Evolutionary conservation across 2,113 vertebrate genomes (phyloP).

Genomic region (Spheniscus mendiculus): DNA sequence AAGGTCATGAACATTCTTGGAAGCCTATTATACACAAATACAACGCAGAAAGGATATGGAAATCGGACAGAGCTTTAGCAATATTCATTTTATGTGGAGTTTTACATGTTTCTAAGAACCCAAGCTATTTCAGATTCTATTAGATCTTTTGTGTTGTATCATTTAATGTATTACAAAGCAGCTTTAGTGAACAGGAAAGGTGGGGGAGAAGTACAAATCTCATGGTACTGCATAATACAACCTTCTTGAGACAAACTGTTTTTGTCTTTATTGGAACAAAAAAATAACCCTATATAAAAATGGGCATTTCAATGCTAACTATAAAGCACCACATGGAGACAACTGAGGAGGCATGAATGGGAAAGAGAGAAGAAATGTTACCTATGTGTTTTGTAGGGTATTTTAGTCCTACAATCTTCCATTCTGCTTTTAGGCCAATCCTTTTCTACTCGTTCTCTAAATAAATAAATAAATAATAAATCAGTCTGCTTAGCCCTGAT

Average conservation of each 20-base stretch:
- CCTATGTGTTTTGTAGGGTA: background rate
- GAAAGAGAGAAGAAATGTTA: background rate
- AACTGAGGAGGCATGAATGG: background rate
- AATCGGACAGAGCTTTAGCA: slow-evolving; percentile 31
- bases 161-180: slow-evolving; percentile 42
- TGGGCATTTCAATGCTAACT: background rate
- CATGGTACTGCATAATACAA: background rate
- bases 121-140: slow-evolving; percentile 40
- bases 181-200: slow-evolving; percentile 6
- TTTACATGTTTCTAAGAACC: slow-evolving; percentile 45
- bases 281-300: background rate
- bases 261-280: background rate
- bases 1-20: slow-evolving; percentile 66
- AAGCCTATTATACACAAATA: slow-evolving; percentile 59
- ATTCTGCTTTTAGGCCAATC: background rate
- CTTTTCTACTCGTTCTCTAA: background rate
- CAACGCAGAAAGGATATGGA: slow-evolving; percentile 52
- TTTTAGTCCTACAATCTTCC: background rate
- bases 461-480: background rate
- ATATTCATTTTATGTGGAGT: slow-evolving; percentile 38
- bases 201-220: background rate
- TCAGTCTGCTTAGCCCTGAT: background rate
- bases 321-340: background rate
- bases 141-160: slow-evolving; percentile 34
- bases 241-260: slow-evolving; percentile 7